Conservation (phyloP, 2,888 invertebrate genomes). For the Holacanthella duospinosa region DNA sequence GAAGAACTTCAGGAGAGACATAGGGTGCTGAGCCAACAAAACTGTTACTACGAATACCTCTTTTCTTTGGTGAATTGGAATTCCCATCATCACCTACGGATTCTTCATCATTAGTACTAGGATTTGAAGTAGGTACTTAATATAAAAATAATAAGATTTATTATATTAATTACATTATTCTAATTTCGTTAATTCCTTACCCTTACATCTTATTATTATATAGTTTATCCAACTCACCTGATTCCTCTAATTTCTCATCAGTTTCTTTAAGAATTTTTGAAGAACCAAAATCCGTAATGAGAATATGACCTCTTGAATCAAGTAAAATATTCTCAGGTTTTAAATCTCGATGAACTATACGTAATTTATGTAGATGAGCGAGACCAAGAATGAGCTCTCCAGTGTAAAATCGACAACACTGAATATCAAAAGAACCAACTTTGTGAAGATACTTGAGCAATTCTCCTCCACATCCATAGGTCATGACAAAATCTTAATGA, state of each 20-base stretch:
- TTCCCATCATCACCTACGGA: neutral
- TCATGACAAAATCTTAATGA: conserved; percentile 73
- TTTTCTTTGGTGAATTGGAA: too few relatives aligned
- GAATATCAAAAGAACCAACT: conserved; percentile 77
- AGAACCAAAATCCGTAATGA: conserved; percentile 95
- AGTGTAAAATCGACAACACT: conserved; percentile 83
- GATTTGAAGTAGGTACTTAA: too few relatives aligned
- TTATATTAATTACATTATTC: neutral
- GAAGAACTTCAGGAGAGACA: conserved; percentile 91
- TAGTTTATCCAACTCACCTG: too few relatives aligned
- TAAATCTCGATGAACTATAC: conserved; percentile 88
- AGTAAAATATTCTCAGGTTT: conserved; percentile 97
- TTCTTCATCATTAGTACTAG: neutral
- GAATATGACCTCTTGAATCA: conserved; percentile 88
- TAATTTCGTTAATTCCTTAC: neutral
- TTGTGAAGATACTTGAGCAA: conserved; percentile 81
- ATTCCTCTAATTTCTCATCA: neutral
- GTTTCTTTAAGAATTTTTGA: conserved; percentile 61
- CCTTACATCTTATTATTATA: neutral
- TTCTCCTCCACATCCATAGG: conserved; percentile 91
- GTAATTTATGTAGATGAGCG: conserved; percentile 77
- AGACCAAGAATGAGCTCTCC: conserved; percentile 86
- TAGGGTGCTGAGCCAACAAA: conserved; percentile 99
- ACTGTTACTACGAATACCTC: conserved; percentile 55
- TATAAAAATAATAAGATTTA: neutral